Evolutionary conservation across 1,140 invertebrate species (phyloP), one percentile per base, ranked within the genome.

Genomic region (Conopomorpha cramerella): DNA sequence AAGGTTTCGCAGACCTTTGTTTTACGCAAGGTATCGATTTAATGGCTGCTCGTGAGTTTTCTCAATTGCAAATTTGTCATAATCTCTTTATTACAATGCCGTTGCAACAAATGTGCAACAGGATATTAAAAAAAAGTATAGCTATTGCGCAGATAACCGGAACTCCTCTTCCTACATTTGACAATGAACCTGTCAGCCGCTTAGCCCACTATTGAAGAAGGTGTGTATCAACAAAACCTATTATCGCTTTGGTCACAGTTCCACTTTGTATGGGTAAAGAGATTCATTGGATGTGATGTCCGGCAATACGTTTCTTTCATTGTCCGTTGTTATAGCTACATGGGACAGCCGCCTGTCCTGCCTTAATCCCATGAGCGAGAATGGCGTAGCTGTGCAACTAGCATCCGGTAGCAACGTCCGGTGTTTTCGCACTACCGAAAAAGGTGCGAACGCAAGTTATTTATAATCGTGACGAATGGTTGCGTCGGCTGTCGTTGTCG

Each of bases 1-100:
- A 76, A 76, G 71, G 67, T 61, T 76, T 68, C 55, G 62, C 66
- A 73, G 71, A 76, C 71, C 71, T 76, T 76, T 76, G 71, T 76
- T 76, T 73, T 76, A 71, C 71, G 71, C 68, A 76, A 76, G 62
- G 50, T 56, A 73, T 76, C 66, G 62, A 63, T 71, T 67, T 67
- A 71, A 71, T 70, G 63, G 55, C 59, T 55, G 55, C 55, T 64
- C 62, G 60, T 64, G 51, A 57, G 55, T 71, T 67, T 63, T 65
- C 60, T 61, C 58, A 66, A 57, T 52, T 56, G 51, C 52, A 48
- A 45, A 51, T 49, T 46, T 45, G 49, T 49, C 51, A 54, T 28
- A 8, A 37, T n/a, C 27, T 14, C 6, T 16, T 8, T 16, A 19
- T 36, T n/a, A 35, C 34, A 27, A 4, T 10, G 6, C 17, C n/a